These are phyloP conservation scores for Dromaius novaehollandiae DNA, from an alignment of 2,113 vertebrate genomes.

Conservation along the genomic window DNA sequence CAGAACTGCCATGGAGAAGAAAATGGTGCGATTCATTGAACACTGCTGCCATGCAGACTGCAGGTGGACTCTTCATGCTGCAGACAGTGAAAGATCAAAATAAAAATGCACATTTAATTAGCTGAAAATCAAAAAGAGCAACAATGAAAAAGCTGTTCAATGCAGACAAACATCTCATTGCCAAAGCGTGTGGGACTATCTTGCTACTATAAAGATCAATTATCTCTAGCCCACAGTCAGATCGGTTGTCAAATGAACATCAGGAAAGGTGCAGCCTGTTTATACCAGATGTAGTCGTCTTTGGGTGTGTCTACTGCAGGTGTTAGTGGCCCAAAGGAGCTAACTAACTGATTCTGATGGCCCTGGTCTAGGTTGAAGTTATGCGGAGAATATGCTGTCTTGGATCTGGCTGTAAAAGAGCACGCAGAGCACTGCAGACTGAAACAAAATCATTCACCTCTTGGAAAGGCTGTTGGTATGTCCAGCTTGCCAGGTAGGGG, in stretches of 20 bases:
- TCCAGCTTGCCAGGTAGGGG: not conserved
- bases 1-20: not conserved
- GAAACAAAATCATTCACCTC: not conserved
- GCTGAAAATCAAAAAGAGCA: not conserved
- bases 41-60: not conserved
- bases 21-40: not conserved
- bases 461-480: not conserved
- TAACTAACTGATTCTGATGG: conserved; percentile 52
- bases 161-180: not conserved
- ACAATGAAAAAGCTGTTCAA: not conserved
- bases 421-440: not conserved
- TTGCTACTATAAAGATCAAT: not conserved
- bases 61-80: not conserved
- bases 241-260: not conserved
- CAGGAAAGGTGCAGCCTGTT: not conserved
- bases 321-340: not conserved
- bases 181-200: not conserved
- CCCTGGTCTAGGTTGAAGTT: not conserved
- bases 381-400: conserved; percentile 45
- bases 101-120: not conserved
- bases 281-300: not conserved
- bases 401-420: not conserved
- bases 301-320: not conserved
- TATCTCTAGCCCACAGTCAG: not conserved
- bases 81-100: not conserved